Conservation (phyloP, 2,797 vertebrate species). For the Micromesistius poutassou region DNA sequence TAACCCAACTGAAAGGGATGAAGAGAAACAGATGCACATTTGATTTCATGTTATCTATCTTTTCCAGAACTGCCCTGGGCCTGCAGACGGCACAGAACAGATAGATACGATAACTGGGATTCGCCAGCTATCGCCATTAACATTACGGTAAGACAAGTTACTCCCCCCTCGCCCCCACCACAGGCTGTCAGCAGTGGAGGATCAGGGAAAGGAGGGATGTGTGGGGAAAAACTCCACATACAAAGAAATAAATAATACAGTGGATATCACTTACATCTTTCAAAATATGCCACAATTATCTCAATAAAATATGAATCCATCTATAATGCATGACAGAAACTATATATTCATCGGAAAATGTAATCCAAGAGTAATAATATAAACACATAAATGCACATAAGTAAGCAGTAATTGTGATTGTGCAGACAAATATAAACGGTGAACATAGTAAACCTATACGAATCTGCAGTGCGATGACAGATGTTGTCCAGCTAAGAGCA, state of each 20-base stretch:
- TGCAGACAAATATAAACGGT: constrained; percentile 27
- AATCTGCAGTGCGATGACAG: constrained; percentile 51
- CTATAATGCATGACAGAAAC: not conserved
- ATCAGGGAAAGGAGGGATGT: too few species aligned
- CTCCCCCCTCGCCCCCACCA: not conserved
- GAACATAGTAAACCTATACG: constrained; percentile 10
- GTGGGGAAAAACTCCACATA: not conserved
- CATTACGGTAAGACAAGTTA: not conserved
- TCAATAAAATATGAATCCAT: not conserved
- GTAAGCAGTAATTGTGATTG: not conserved
- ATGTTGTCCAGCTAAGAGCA: constrained; percentile 67
- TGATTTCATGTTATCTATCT: not conserved
- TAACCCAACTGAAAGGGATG: not conserved
- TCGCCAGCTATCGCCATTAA: not conserved
- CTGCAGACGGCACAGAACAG: not conserved
- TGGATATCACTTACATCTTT: not conserved
- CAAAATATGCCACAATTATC: not conserved
- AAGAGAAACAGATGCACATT: not conserved
- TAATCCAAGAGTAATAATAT: constrained; percentile 1
- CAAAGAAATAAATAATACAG: not conserved
- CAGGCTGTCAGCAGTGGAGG: not conserved
- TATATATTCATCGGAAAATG: not conserved
- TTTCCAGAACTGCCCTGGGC: not conserved
- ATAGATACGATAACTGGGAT: not conserved
- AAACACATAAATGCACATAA: not conserved